These are phyloP conservation scores for Apodemus speciosus DNA, from an alignment of 2,113 vertebrate species.

Conservation along the genomic window DNA sequence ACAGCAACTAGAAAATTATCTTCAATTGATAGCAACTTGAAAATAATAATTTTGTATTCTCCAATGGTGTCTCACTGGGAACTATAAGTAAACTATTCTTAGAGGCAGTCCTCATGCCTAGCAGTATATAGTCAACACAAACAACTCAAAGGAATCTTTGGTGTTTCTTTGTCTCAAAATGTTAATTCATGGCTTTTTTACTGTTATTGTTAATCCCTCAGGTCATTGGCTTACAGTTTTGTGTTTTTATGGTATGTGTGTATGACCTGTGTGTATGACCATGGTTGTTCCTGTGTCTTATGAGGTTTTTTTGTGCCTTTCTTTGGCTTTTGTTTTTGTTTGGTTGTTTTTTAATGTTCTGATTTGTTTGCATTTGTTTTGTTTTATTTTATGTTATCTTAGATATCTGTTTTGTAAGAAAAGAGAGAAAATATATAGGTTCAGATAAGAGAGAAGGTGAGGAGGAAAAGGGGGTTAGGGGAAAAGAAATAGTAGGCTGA, in stretches of 20 bases:
- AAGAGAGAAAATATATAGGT: neutral
- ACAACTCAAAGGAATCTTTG: too few relatives aligned
- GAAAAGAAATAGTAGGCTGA: neutral
- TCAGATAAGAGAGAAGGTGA: neutral
- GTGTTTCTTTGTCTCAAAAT: neutral
- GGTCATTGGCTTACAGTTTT: neutral
- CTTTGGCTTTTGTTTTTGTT: neutral
- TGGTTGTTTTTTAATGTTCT: neutral
- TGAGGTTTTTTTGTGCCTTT: neutral
- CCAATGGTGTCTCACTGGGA: neutral
- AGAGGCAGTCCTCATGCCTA: neutral
- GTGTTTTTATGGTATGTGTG: too few relatives aligned
- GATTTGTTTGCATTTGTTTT: neutral
- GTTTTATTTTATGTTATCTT: neutral
- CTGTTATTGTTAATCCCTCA: neutral
- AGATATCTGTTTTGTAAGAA: neutral
- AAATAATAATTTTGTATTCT: neutral
- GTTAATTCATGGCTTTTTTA: neutral
- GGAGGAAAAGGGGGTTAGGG: neutral
- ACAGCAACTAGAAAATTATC: neutral
- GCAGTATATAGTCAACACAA: too few relatives aligned
- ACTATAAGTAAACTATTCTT: neutral
- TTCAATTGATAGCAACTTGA: neutral
- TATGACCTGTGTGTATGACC: neutral
- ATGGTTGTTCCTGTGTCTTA: neutral